phyloP scores from a whole-genome alignment of 2,113 vertebrate species.

The Dasypus novemcinctus region DNA sequence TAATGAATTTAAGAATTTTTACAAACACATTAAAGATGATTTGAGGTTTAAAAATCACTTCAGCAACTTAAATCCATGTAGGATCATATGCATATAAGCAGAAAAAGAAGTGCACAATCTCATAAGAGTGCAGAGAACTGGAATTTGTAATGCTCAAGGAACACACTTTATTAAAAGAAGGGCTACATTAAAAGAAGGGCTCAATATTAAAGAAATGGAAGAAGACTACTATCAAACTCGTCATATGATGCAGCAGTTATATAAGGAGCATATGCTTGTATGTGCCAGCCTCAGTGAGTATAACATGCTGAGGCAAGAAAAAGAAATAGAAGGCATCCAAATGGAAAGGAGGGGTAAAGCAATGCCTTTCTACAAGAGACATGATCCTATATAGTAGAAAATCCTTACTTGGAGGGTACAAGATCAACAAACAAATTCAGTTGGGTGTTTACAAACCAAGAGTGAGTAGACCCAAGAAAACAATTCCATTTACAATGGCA shows the following conservation, averaged over 20 bases:
- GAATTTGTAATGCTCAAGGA: conserved; percentile 94
- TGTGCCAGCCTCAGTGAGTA: conserved; percentile 99
- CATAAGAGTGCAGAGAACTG: conserved; percentile 93
- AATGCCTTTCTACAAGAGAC: too few species aligned
- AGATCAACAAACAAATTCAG: too few species aligned
- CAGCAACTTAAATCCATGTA: conserved; percentile 97
- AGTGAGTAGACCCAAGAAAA: too few species aligned
- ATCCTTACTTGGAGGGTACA: too few species aligned
- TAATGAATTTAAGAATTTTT: conserved; percentile 97
- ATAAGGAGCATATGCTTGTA: conserved; percentile 94
- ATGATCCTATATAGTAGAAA: too few species aligned
- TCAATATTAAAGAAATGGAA: conserved; percentile 92
- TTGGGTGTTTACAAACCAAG: too few species aligned
- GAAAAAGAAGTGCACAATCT: conserved; percentile 99
- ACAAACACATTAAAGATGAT: conserved; percentile 99
- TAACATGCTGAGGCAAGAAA: conserved; percentile 97
- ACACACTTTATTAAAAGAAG: conserved; percentile 94
- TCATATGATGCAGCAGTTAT: conserved; percentile 93
- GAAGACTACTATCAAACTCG: conserved; percentile 91
- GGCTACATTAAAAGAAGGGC: conserved; percentile 95
- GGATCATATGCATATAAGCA: conserved; percentile 97
- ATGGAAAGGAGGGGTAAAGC: too few species aligned
- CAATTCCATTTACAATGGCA: too few species aligned
- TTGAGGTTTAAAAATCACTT: conserved; percentile 98
- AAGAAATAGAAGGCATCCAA: too few species aligned